phyloP scores from a whole-genome alignment of 2,797 vertebrate genomes.

The Phaenicophaeus curvirostris region DNA sequence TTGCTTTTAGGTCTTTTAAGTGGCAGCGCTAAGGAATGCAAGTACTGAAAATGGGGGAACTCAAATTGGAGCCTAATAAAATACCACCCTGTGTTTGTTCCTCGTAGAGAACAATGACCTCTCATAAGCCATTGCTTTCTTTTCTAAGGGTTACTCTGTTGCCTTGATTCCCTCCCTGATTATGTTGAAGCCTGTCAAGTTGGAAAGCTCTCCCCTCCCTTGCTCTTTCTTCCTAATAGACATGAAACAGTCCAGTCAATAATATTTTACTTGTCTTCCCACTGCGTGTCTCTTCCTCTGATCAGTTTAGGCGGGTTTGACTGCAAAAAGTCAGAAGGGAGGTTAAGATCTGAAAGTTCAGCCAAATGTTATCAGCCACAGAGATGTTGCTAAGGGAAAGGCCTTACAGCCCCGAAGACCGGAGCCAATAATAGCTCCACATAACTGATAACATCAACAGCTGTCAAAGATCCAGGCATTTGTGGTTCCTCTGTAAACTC shows the following conservation, averaged over 20 bases:
- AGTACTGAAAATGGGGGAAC: background rate
- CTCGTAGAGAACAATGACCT: conserved; percentile 71
- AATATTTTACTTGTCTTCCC: conserved; percentile 85
- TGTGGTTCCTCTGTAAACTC: conserved; percentile 91
- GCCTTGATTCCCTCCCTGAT: conserved; percentile 84
- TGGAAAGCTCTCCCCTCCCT: conserved; percentile 71
- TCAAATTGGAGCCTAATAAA: conserved; percentile 22
- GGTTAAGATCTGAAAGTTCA: conserved; percentile 97
- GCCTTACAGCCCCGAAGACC: conserved; percentile 82
- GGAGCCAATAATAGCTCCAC: conserved; percentile 85
- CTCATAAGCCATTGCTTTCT: conserved; percentile 65
- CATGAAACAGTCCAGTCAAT: conserved; percentile 86
- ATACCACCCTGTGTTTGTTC: conserved; percentile 65
- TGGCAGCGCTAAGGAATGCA: background rate
- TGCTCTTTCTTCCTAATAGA: conserved; percentile 85
- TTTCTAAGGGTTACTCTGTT: conserved; percentile 77
- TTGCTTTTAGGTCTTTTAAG: background rate
- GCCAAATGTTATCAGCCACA: conserved; percentile 97
- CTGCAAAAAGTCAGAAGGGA: conserved; percentile 90
- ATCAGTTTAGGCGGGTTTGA: conserved; percentile 85
- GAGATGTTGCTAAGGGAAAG: conserved; percentile 88
- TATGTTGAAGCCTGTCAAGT: conserved; percentile 89
- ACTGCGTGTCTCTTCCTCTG: conserved; percentile 79
- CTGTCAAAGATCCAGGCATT: conserved; percentile 90
- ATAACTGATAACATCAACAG: conserved; percentile 91